These are phyloP conservation scores for Tryphoninae sp. DNA, from an alignment of 2,888 invertebrate genomes.

Conservation along the genomic window DNA sequence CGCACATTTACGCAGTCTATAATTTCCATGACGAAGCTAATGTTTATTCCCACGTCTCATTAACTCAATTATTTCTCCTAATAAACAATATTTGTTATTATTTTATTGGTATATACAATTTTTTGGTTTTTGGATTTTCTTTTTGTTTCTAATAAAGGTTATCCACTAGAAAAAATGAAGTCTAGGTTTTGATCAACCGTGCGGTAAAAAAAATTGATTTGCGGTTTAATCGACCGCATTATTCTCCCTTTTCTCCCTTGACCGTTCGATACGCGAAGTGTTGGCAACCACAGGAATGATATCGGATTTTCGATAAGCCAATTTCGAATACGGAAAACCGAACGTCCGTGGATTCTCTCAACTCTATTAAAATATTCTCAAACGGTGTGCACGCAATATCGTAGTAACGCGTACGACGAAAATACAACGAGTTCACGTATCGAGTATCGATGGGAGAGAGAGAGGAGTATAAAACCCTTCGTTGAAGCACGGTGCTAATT, in stretches of 20 bases:
- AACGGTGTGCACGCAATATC: constrained; percentile 18
- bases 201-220: constrained; percentile 13
- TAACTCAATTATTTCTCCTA: too few species aligned
- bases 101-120: not conserved
- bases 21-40: constrained; percentile 5
- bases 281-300: constrained; percentile 21
- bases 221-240: constrained; percentile 14
- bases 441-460: constrained; percentile 3
- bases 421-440: constrained; percentile 15
- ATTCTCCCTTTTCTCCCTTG: not conserved
- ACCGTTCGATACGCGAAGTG: not conserved
- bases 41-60: not conserved
- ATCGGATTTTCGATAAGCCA: constrained; percentile 29
- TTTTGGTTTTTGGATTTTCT: not conserved
- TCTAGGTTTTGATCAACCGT: not conserved
- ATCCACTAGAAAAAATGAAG: not conserved
- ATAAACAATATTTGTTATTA: not conserved
- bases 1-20: constrained; percentile 2
- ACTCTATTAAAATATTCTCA: constrained; percentile 46
- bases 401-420: not conserved
- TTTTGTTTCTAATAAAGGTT: not conserved
- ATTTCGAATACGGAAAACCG: constrained; percentile 42
- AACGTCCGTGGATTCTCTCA: constrained; percentile 12
- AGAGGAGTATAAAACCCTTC: constrained; percentile 38
- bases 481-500: constrained; percentile 47